Percentiles rank a stretch among this genome's conserved stretches.
Conservation (phyloP, 2,113 vertebrate species). For the Nerophis lumbriciformis region DNA sequence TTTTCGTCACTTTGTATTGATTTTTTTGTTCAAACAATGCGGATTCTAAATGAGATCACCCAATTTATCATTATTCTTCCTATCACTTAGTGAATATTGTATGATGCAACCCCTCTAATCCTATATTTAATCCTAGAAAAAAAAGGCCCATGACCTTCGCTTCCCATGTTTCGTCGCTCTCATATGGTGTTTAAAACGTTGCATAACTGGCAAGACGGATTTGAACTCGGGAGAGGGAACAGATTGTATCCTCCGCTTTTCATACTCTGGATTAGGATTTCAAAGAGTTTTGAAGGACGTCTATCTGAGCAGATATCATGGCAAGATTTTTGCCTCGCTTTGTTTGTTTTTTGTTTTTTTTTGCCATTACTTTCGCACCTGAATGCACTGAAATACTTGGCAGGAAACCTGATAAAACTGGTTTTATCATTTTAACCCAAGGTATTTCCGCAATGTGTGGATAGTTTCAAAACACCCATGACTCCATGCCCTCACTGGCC, state of each 20-base stretch:
- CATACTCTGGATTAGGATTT: conserved; percentile 4
- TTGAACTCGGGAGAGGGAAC: conserved; percentile 12
- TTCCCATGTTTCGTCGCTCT: conserved; percentile 21
- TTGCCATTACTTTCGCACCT: background rate
- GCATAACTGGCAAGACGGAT: conserved; percentile 32
- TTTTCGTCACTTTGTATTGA: background rate
- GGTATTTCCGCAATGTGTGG: background rate
- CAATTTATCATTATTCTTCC: conserved; percentile 22
- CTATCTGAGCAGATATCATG: background rate
- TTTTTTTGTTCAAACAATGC: conserved; percentile 1
- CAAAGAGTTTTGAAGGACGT: conserved; percentile 10
- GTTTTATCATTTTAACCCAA: background rate
- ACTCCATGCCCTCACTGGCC: background rate
- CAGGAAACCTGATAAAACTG: background rate
- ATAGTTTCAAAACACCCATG: background rate
- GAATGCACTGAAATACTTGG: background rate
- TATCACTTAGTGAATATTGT: conserved; percentile 30
- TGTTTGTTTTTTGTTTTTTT: background rate
- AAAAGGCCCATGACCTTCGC: conserved; percentile 1
- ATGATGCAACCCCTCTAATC: conserved; percentile 49
- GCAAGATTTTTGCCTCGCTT: background rate
- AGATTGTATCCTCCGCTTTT: conserved; percentile 8
- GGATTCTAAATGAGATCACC: conserved; percentile 25
- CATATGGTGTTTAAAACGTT: conserved; percentile 44
- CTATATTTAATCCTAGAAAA: conserved; percentile 43